Base-by-base conservation (phyloP, 2,797 vertebrate genomes). In the Argyrosomus regius region DNA sequence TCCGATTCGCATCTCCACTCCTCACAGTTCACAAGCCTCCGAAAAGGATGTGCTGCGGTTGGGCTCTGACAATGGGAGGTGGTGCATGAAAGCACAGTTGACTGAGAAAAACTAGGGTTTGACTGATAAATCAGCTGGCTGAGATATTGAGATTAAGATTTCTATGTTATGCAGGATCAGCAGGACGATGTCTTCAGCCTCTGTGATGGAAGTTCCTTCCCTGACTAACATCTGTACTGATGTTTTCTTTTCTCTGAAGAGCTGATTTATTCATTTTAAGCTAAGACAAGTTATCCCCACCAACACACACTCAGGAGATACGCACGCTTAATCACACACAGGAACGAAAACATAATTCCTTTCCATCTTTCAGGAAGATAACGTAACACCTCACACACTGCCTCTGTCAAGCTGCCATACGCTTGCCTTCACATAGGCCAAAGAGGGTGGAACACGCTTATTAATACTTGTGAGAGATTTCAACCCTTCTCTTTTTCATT, bases 1-100 rank as follows among this genome's bases (percentile, higher is more conserved):
- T 79, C 68, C 72, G 81, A 83, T 80, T 80, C 50, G 16, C 67
- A 77, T 83, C 69, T 72, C 65, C 7, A 8, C 60, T 65, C 71
- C 61, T 56, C n/a, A 3, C 62, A 46, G 0, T 45, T 83, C 66
- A 58, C 59, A 20, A 63, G 59, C 5, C 68, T 70, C 57, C 58
- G 64, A 35, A 67, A 68, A 65, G 28, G 63, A 78, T 50, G 59
- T 35, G 16, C 50, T 8, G 39, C 46, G 22, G 59, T 62, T 2
- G 7, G 52, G 58, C 49, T 20, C 26, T 66, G 68, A 62, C 57
- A 57, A n/a, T 12, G 17, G 62, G 72, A 84, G 60, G 69, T 54
- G 62, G 50, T 43, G 66, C 80, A 64, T 77, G 59, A 67, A 79
- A 60, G 66, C 68, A 69, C 77, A 72, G 68, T 31, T 63, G 59